Base-by-base conservation (phyloP, 2,797 vertebrate genomes). In the Lemur catta region DNA sequence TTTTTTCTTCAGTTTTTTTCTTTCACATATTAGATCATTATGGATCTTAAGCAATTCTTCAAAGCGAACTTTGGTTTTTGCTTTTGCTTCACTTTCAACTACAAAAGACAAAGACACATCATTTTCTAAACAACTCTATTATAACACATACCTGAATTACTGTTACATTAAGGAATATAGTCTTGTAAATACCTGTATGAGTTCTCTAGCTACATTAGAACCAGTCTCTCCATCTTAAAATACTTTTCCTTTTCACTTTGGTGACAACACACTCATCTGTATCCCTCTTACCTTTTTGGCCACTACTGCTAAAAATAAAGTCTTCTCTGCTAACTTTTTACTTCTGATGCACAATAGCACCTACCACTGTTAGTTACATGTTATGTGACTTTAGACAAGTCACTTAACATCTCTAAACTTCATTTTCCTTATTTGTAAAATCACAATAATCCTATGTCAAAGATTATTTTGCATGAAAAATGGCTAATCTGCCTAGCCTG, bases 81-180 rank as follows among this genome's bases (percentile, higher is more conserved):
- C 98, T 98, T 99, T 99, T 86, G 99, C 99, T 97, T 99, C 99
- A 98, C 98, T 99, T 96, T 99, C 99, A 98, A 98, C 99, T 99
- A 96, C 71, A 98, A 98, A 98, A 96, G 75, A 97, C 0, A 7
- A 88, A 71, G 95, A 72, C 46, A 6, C 57, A 46, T 97, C 46
- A 48, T 48, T 78, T 38, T 81, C 94, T 52, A 95, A 89, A 48
- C 30, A 96, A 95, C 26, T 84, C 3, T 74, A 76, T 33, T 94
- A 59, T 41, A 91, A 79, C 65, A 93, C 15, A 10, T 18, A 38
- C 0, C 0, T 26, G 59, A 28, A 38, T n/a, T 15, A n/a, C 71
- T 94, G 82, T 78, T 65, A 91, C 92, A 67, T 5, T 89, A 46
- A 95, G 57, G 15, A 72, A 91, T 20, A 89, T 3, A 80, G 22